Evolutionary conservation across 2,113 vertebrate genomes (phyloP).

Genomic region (Callospermophilus lateralis): DNA sequence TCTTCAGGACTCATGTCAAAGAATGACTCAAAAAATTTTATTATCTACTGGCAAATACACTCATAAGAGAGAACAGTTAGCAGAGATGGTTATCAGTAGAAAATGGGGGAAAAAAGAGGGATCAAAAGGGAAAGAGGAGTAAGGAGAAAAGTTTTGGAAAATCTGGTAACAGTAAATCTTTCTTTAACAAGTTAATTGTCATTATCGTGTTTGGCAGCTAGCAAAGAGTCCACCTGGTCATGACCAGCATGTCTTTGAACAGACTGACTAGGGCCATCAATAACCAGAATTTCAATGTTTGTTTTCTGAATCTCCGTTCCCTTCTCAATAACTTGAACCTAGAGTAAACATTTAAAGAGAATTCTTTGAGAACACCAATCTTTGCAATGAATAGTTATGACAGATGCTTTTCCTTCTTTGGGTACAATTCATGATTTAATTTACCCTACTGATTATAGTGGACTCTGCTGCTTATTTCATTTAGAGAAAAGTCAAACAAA

Average conservation of each 20-base stretch:
- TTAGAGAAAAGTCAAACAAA: conserved; percentile 48
- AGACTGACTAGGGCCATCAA: not conserved
- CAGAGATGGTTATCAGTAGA: not conserved
- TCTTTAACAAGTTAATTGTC: not conserved
- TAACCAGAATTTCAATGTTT: not conserved
- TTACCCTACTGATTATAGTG: not conserved
- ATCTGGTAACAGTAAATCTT: not conserved
- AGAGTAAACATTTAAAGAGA: conserved; percentile 18
- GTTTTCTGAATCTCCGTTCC: not conserved
- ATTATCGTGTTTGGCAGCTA: not conserved
- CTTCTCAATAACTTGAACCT: not conserved
- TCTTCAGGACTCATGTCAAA: not conserved
- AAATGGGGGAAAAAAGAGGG: not conserved
- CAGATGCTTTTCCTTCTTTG: not conserved
- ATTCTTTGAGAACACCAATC: not conserved
- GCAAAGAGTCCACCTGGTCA: not conserved
- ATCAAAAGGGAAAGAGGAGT: not conserved
- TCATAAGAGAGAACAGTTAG: not conserved
- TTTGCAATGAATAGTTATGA: conserved; percentile 36
- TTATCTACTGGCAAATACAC: not conserved
- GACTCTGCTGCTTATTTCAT: conserved; percentile 48
- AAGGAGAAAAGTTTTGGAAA: not conserved
- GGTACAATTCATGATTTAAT: conserved; percentile 32
- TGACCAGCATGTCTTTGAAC: not conserved
- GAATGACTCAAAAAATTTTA: conserved; percentile 38